Base-by-base conservation (phyloP, 2,113 vertebrate species). In the Pterocles orientalis region DNA sequence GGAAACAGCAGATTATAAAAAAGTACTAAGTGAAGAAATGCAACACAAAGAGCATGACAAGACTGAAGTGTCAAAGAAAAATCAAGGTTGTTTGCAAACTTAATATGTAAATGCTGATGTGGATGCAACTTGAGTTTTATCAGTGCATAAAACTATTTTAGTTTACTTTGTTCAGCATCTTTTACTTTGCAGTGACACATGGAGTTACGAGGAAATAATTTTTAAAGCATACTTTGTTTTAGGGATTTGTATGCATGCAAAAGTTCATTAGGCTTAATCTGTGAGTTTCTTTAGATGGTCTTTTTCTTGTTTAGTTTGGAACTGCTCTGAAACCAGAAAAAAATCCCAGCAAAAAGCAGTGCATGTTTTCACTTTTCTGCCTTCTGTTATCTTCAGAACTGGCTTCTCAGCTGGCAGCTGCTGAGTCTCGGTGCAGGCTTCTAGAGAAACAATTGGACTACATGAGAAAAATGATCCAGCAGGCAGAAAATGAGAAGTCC, bases 401-500 rank as follows among this genome's bases (percentile, higher is more conserved):
- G 92, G 95, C 98, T 81, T 98, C 98, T 75, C 99, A 99, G 91
- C 97, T 99, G 66, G 97, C 98, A 66, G 98, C 98, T 76, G 99
- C 99, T 24, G 99, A 99, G 97, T 98, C 98, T 84, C 99, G 99
- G 65, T 99, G 99, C 93, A 97, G 84, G 61, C 98, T 98, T 92
- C 94, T 99, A 82, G 99, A 99, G 95, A 99, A 98, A 79, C 99
- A 99, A 82, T 95, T 99, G 97, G 98, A 99, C 50, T 98, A 99
- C 88, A 99, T 99, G 99, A 98, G 97, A 86, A 98, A 96, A 93
- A 98, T 99, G 98, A 98, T 99, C 94, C 98, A 98, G 68, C 98
- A 97, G 62, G 98, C 99, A 33, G 98, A 99, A 97, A 97, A 97
- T 1, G 99, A 99, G 89, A 98, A 98, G 90, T 98, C 95, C 0